Evolutionary conservation across 2,113 vertebrate species (phyloP), one percentile per base, ranked within the genome.

Genomic region (Seriola rivoliana): DNA sequence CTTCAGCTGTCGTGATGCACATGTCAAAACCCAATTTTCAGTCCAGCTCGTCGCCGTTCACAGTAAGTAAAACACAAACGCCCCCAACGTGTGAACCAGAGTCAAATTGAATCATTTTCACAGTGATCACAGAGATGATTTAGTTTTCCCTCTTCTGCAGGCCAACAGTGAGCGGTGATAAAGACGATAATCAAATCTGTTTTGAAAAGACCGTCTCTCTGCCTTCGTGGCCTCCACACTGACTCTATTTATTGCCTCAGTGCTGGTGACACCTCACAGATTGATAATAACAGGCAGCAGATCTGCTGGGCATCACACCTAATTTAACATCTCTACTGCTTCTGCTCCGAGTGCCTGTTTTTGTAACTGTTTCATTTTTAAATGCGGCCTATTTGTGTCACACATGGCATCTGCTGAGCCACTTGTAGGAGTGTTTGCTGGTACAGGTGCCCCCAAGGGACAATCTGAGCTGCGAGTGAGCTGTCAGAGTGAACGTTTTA

Each of bases 321-420:
- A 52, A 54, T 68, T 17, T 58, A 16, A 38, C 58, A 71, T n/a
- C 46, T 62, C 13, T 38, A 7, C 38, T 48, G 55, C 10, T 62
- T 59, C 42, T 40, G 42, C 57, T n/a, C 19, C 19, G 8, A 32
- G 12, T 12, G 21, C n/a, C 54, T 23, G n/a, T 59, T 59, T 59
- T 52, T 52, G 1, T 21, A 17, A 19, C 25, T 7, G 13, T 23
- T 16, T 59, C 57, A 5, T 7, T 32, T 32, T 32, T 7, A 59
- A 32, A 12, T 10, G 21, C 36, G 4, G 62, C 36, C 25, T 8
- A 4, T 12, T 11, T 58, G 64, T 50, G 54, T 48, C 64, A 19
- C 38, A 58, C 13, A 10, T 23, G 17, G 4, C 64, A 23, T 77
- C 64, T 66, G 63, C 52, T 68, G 40, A 77, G 54, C 42, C 65